Evolutionary conservation across 92 coral and sea anemone species (phyloP), one percentile per base, ranked within the genome.

Genomic region (Desmophyllum pertusum): DNA sequence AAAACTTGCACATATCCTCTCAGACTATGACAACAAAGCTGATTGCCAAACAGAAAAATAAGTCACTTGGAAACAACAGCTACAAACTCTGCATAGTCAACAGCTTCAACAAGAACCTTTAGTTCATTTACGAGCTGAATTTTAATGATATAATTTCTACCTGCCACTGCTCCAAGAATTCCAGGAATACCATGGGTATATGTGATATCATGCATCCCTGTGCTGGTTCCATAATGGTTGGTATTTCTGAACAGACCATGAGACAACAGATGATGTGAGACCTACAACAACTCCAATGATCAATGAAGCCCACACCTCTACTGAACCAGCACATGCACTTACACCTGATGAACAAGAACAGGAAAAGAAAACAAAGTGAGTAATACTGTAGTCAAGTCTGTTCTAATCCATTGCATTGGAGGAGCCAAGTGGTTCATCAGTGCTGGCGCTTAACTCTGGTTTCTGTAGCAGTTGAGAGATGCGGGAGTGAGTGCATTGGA

Each of bases 131-230:
- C 53, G 18, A 42, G 76, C 38, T 67, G 73, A 37, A 42, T 0
- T 23, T 66, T 30, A 66, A 23, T 13, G 30, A 3, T 27, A 50
- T 50, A 13, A 13, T 50, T 50, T 71, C 67, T 88, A 94, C 99
- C 99, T 77, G 92, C 83, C 52, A 96, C 77, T 61, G 96, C 88
- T 30, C 93, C 98, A 70, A 96, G 63, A 50, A 88, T 69, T 77
- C 95, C 99, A 35, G 99, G 94, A 75, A 96, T 73, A 23, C 99
- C 99, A 77, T 94, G 90, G 64, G 81, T 72, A 52, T 90, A 96
- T 6, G 92, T 88, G 73, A 94, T 64, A 55, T 96, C 99, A 30
- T 90, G 89, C 76, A 50, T 53, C 53, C 91, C 92, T 6, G 87
- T 85, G 71, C 90, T 96, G 89, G 95, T 90, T n/a, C 95, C 96